Evolutionary conservation across 2,888 invertebrate genomes (phyloP).

Genomic region (Falcaria lacertinaria): DNA sequence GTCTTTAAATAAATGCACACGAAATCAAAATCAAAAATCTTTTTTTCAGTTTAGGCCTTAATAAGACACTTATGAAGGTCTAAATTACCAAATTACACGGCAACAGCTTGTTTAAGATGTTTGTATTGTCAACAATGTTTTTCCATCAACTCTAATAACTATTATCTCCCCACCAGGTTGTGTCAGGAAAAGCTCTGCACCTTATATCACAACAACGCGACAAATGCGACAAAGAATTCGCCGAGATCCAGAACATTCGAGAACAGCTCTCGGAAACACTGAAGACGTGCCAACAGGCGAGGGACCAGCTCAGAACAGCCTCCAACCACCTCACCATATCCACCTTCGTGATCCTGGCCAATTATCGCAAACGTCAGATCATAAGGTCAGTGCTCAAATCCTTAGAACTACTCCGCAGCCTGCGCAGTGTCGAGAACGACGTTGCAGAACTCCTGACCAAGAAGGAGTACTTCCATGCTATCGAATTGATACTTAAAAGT

Average conservation of each 20-base stretch:
- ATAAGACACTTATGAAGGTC: no score
- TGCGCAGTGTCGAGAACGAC: slow-evolving; percentile 90
- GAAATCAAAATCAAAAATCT: no score
- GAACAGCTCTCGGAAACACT: slow-evolving; percentile 84
- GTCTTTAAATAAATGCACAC: no score
- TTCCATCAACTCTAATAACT: not conserved
- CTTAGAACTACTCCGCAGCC: slow-evolving; percentile 71
- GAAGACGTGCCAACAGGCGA: slow-evolving; percentile 85
- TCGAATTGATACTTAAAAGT: slow-evolving; percentile 92
- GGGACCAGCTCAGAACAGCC: slow-evolving; percentile 86
- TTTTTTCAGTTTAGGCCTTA: no score
- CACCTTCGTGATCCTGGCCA: slow-evolving; percentile 93
- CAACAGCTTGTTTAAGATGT: no score
- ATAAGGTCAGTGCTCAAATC: slow-evolving; percentile 89
- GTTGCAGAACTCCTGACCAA: slow-evolving; percentile 89
- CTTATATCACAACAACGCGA: slow-evolving; percentile 95
- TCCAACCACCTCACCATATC: slow-evolving; percentile 91
- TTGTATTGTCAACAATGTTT: no score
- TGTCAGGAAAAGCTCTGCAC: slow-evolving; percentile 95
- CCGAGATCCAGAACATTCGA: slow-evolving; percentile 85
- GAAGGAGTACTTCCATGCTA: slow-evolving; percentile 93
- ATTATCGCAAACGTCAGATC: slow-evolving; percentile 92
- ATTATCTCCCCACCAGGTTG: slow-evolving; percentile 75
- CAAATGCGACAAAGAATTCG: slow-evolving; percentile 91
- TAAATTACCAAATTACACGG: no score